These are phyloP conservation scores for Drosophila mimica DNA, from an alignment of 2,888 invertebrate genomes.

Conservation along the genomic window DNA sequence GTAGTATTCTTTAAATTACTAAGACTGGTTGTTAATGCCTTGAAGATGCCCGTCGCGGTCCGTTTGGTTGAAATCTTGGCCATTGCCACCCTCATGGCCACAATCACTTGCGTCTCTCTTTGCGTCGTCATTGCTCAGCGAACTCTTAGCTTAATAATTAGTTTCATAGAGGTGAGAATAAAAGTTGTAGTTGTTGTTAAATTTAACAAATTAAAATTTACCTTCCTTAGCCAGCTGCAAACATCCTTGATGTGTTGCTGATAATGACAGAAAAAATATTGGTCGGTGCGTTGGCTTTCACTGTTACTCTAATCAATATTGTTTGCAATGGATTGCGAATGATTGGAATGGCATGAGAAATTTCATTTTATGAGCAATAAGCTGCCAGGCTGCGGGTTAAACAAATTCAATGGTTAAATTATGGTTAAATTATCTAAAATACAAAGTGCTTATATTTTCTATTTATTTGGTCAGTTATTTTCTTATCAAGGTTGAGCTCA, in stretches of 20 bases:
- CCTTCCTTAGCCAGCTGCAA: slow-evolving; percentile 58
- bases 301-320: slow-evolving; percentile 47
- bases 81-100: slow-evolving; percentile 57
- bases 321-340: slow-evolving; percentile 50
- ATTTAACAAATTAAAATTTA: neutral
- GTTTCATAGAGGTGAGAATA: slow-evolving; percentile 50
- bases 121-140: slow-evolving; percentile 52
- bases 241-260: slow-evolving; percentile 44
- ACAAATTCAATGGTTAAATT: neutral
- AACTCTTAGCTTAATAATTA: slow-evolving; percentile 38
- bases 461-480: neutral
- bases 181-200: no score
- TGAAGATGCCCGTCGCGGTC: slow-evolving; percentile 62
- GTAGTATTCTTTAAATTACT: neutral
- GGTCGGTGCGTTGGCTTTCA: slow-evolving; percentile 43
- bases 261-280: slow-evolving; percentile 53
- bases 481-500: neutral
- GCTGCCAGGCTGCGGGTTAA: neutral
- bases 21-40: neutral
- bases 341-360: slow-evolving; percentile 46
- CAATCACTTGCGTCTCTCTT: slow-evolving; percentile 57
- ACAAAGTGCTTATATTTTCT: neutral
- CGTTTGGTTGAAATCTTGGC: slow-evolving; percentile 61
- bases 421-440: neutral
- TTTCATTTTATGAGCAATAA: neutral